These are phyloP conservation scores for Rotaria sp. DNA, from an alignment of 2,888 invertebrate species.

Conservation along the genomic window DNA sequence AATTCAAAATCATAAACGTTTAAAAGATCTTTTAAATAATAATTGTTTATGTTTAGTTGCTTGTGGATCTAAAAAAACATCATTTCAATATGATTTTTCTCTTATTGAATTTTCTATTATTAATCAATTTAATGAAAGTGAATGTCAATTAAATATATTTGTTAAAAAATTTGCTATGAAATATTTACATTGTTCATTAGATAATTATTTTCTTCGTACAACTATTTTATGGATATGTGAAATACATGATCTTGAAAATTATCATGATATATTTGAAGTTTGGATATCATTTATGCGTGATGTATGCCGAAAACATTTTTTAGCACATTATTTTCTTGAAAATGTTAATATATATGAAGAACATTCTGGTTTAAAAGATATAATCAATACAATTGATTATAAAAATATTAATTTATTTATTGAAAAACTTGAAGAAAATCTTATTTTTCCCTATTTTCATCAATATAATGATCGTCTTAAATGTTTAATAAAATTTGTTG, in stretches of 20 bases:
- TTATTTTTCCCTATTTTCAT: background rate
- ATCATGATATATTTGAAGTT: constrained; percentile 24
- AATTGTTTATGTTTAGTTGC: background rate
- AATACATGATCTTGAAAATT: constrained; percentile 9
- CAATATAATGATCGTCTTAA: background rate
- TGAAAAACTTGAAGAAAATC: background rate
- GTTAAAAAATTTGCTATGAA: background rate
- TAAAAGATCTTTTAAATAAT: background rate
- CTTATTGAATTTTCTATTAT: background rate
- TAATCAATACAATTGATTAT: background rate
- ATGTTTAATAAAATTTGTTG: background rate
- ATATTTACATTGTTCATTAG: background rate
- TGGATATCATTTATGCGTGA: constrained; percentile 23
- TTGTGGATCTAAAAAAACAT: background rate
- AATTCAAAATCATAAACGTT: background rate
- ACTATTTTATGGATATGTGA: constrained; percentile 22
- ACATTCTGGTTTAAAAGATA: background rate
- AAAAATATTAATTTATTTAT: constrained; percentile 12
- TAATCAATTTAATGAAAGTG: background rate
- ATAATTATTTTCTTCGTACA: constrained; percentile 1
- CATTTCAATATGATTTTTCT: constrained; percentile 9
- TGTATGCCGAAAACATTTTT: background rate
- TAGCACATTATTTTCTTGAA: constrained; percentile 23
- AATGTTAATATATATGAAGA: background rate
- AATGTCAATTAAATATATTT: background rate